Percentiles rank a stretch among this genome's conserved stretches.
These are phyloP conservation scores for Hippopotamus amphibius DNA, from an alignment of 2,113 vertebrate genomes.

Conservation along the genomic window DNA sequence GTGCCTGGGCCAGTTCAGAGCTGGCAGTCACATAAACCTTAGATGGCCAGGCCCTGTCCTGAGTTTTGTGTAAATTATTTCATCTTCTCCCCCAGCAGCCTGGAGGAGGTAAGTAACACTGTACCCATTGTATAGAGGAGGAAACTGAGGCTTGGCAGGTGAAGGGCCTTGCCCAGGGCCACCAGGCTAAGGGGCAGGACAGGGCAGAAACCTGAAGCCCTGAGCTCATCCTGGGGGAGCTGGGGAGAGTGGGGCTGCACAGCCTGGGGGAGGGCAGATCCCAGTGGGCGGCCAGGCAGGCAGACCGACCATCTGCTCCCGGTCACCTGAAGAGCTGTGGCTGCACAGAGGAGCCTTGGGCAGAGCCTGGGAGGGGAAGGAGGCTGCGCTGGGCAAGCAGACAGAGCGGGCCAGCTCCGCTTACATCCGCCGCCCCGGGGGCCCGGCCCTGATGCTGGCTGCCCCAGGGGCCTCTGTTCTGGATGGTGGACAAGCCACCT, in stretches of 20 bases:
- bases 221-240: neutral
- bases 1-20: neutral
- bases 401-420: too few relatives aligned
- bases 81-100: neutral
- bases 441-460: neutral
- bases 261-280: neutral
- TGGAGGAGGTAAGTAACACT: neutral
- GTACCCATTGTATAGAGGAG: neutral
- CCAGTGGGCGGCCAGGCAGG: neutral
- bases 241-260: accelerated
- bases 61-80: neutral
- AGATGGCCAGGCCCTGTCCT: neutral
- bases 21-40: accelerated
- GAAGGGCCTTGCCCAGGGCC: neutral
- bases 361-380: neutral
- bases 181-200: neutral
- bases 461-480: neutral
- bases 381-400: neutral
- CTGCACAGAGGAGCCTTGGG: accelerated
- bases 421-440: accelerated
- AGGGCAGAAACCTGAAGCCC: neutral
- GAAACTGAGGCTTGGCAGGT: neutral
- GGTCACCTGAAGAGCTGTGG: neutral
- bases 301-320: too few relatives aligned
- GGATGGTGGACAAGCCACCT: neutral